Evolutionary conservation across 2,113 vertebrate genomes (phyloP), one percentile per base, ranked within the genome.

Genomic region (Stegastes partitus): DNA sequence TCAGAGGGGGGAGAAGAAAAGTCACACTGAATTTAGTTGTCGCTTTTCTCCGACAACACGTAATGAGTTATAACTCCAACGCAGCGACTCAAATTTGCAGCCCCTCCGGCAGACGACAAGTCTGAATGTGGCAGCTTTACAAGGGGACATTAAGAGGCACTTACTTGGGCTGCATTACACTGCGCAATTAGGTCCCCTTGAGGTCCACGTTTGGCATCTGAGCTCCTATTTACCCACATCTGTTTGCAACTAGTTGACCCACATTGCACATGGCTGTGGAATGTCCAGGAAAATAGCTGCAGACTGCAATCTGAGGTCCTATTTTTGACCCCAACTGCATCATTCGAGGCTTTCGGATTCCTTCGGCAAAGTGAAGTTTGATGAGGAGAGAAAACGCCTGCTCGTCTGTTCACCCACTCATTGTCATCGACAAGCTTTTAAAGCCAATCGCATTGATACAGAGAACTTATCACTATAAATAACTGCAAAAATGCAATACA

Each of bases 161-260:
- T 75, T 62, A 64, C 70, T 82, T 55, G 51, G 63, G 37, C 69
- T 65, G 55, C 67, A 66, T 67, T 67, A 49, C 47, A 66, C 65
- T 3, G 12, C 37, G 65, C 68, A 80, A 91, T 88, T 86, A 85
- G 39, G 44, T 56, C 64, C 57, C 75, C 49, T 69, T 12, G 58
- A 82, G 73, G 59, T 85, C 58, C 65, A 62, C 54, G 80, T 86
- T 57, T 68, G 69, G 83, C 61, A 81, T 77, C 75, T 57, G 23
- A 59, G 56, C 78, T 66, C 51, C 64, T 37, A 76, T 83, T 89
- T 81, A 77, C 71, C 44, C 78, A 88, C 92, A 93, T 94, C 90
- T 93, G 93, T 86, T 91, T 86, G 85, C 81, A 93, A 92, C 91
- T 91, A 88, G 71, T 61, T 75, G 64, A 77, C 76, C 82, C 69